Percentiles rank a stretch among this genome's conserved stretches.
phyloP scores from a whole-genome alignment of 2,113 vertebrate species.

The Pseudorectes ferrugineus region DNA sequence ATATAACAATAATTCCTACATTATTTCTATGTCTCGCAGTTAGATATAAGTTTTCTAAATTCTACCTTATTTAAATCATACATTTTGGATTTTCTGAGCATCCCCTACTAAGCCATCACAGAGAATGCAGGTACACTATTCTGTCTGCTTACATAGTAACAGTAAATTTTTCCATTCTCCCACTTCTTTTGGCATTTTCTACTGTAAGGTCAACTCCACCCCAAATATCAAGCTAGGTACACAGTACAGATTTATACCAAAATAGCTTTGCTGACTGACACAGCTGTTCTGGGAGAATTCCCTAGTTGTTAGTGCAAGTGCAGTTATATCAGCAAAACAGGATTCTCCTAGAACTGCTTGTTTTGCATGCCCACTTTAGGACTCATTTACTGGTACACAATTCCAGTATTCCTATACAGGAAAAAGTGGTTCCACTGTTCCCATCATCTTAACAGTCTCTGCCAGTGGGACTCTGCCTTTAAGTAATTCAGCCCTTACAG shows the following conservation, averaged over 20 bases:
- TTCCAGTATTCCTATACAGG: not conserved
- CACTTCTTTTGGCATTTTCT: not conserved
- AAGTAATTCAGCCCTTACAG: not conserved
- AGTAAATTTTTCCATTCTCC: not conserved
- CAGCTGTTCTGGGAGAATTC: conserved; percentile 30
- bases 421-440: not conserved
- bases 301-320: not conserved
- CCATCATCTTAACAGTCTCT: not conserved
- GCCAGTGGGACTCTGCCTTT: not conserved
- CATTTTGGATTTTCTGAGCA: not conserved
- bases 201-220: not conserved
- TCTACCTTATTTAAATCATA: not conserved
- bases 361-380: not conserved
- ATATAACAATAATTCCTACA: not conserved
- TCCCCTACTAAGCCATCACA: not conserved
- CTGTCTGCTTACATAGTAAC: not conserved
- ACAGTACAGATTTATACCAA: not conserved
- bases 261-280: conserved; percentile 28
- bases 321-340: not conserved
- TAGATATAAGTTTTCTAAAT: not conserved
- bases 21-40: not conserved
- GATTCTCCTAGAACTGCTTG: not conserved
- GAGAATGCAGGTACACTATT: not conserved
- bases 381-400: not conserved
- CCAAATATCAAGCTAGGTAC: not conserved